Evolutionary conservation across 2,797 vertebrate species (phyloP).

Genomic region (Pantherophis vulpinus): DNA sequence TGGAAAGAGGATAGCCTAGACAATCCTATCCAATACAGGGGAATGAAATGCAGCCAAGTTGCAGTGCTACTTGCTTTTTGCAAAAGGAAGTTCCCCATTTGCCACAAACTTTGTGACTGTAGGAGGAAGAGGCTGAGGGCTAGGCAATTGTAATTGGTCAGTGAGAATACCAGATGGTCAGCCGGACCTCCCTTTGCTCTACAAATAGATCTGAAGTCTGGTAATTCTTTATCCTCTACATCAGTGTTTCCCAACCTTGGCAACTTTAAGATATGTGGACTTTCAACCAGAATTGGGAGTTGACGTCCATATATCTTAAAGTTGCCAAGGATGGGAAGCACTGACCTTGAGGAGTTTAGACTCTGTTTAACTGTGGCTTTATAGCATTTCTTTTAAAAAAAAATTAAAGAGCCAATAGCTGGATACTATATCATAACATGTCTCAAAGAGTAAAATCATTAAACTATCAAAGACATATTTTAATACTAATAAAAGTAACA

Average conservation of each 20-base stretch:
- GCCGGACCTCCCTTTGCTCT: not conserved
- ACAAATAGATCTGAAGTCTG: not conserved
- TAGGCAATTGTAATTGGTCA: not conserved
- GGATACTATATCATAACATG: not conserved
- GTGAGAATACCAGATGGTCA: not conserved
- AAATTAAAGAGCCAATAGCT: not conserved
- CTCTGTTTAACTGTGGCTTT: not conserved
- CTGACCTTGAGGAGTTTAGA: not conserved
- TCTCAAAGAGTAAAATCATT: not conserved
- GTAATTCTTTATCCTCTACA: not conserved
- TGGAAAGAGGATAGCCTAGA: not conserved
- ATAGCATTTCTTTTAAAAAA: not conserved
- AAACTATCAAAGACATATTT: not conserved
- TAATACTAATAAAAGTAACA: not conserved
- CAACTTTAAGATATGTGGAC: not conserved
- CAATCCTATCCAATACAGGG: not conserved
- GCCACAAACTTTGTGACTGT: not conserved
- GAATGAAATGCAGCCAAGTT: not conserved
- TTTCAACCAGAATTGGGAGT: not conserved
- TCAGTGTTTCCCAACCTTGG: not conserved
- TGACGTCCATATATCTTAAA: not conserved
- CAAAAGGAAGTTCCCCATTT: not conserved
- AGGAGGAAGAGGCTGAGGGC: not conserved
- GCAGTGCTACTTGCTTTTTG: not conserved
- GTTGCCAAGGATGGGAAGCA: not conserved